phyloP scores from a whole-genome alignment of 2,888 invertebrate species.

The Synergus gifuensis region DNA sequence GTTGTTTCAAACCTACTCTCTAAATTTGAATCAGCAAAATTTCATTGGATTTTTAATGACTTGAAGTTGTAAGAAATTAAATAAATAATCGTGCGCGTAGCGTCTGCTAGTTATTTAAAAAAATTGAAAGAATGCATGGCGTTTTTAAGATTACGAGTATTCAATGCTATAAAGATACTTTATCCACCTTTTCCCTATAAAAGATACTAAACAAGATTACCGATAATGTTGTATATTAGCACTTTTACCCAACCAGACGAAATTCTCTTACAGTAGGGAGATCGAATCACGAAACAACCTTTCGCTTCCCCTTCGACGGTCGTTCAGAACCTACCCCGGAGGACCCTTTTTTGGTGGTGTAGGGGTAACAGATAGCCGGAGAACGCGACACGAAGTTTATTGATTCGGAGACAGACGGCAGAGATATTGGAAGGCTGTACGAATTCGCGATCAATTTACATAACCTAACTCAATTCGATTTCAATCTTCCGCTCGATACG shows the following conservation, averaged over 20 bases:
- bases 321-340: slow-evolving; percentile 31
- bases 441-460: slow-evolving; percentile 64
- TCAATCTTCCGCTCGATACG: slow-evolving; percentile 60
- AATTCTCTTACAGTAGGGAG: slow-evolving; percentile 41
- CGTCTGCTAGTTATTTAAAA: neutral
- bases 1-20: too few species aligned
- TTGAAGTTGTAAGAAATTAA: too few species aligned
- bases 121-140: neutral
- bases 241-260: slow-evolving; percentile 39
- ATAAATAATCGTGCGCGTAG: too few species aligned
- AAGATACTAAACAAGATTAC: slow-evolving; percentile 17
- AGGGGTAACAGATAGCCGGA: slow-evolving; percentile 40
- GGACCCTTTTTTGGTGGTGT: slow-evolving; percentile 37
- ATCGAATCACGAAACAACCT: slow-evolving; percentile 41
- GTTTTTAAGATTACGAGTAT: slow-evolving; percentile 1
- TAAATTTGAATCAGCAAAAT: too few species aligned
- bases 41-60: too few species aligned
- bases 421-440: slow-evolving; percentile 56
- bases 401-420: slow-evolving; percentile 54
- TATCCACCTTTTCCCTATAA: slow-evolving; percentile 19
- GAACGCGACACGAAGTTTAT: slow-evolving; percentile 51
- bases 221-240: slow-evolving; percentile 40
- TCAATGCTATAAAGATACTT: slow-evolving; percentile 22
- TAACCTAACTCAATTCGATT: slow-evolving; percentile 66
- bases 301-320: slow-evolving; percentile 39